Percentiles rank a stretch among this genome's conserved stretches.
These are phyloP conservation scores for Cacoxenus indagator DNA, from an alignment of 2,888 invertebrate species.

Conservation along the genomic window DNA sequence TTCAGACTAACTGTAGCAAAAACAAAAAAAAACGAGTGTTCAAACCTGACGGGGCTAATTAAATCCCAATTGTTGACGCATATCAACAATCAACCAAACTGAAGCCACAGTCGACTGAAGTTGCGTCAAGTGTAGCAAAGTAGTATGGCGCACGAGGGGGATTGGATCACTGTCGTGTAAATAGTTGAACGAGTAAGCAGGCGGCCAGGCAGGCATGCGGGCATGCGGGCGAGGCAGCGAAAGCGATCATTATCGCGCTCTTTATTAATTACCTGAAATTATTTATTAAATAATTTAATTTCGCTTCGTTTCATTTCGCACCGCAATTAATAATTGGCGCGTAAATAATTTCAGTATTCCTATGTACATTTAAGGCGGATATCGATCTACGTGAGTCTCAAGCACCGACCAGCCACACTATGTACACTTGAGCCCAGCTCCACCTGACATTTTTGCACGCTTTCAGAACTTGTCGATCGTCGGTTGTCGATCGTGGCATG, in stretches of 20 bases:
- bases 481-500: no score
- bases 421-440: background rate
- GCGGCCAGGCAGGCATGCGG: background rate
- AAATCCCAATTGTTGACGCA: slow-evolving; percentile 31
- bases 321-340: background rate
- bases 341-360: slow-evolving; percentile 14
- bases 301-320: background rate
- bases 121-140: slow-evolving; percentile 7
- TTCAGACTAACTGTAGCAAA: background rate
- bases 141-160: background rate
- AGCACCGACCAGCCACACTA: background rate
- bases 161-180: background rate
- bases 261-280: slow-evolving; percentile 4
- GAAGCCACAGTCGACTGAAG: slow-evolving; percentile 25
- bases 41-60: slow-evolving; percentile 45
- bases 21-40: background rate
- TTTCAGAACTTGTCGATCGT: background rate
- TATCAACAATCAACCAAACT: background rate
- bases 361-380: slow-evolving; percentile 9
- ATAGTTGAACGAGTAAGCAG: background rate
- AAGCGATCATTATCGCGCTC: slow-evolving; percentile 52
- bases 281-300: slow-evolving; percentile 1
- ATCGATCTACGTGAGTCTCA: background rate
- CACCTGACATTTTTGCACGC: slow-evolving; percentile 1
- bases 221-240: background rate